A percentile compares a stretch with the other conserved stretches of the same genome.
Conservation (phyloP, 2,113 vertebrate genomes). For the Loxodonta africana region DNA sequence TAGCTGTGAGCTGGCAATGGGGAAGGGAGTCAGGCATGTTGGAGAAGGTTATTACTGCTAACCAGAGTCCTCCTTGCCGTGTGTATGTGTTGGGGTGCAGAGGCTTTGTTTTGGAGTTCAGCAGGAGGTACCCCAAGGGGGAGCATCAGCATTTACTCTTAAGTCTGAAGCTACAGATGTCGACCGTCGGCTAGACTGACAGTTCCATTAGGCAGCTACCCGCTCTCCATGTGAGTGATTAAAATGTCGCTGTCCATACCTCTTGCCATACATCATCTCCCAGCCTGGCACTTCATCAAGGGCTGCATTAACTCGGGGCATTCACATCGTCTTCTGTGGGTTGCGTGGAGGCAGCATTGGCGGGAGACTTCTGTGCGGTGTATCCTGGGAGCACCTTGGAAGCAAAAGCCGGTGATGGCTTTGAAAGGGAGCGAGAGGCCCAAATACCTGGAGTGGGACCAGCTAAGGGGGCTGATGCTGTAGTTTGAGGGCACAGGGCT, state of each 20-base stretch:
- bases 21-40: neutral
- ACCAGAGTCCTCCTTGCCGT: neutral
- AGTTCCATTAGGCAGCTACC: conserved; percentile 71
- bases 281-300: conserved; percentile 6
- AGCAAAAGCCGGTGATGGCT: neutral
- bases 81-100: neutral
- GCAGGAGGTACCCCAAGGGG: fast-evolving
- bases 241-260: conserved; percentile 39
- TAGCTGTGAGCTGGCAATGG: fast-evolving
- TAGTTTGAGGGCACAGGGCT: neutral
- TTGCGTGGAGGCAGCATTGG: neutral
- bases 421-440: fast-evolving
- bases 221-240: conserved; percentile 44
- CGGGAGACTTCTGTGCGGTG: neutral
- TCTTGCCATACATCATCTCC: fast-evolving
- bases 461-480: fast-evolving
- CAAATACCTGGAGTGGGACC: fast-evolving
- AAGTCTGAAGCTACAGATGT: conserved; percentile 22
- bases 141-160: neutral
- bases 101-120: neutral
- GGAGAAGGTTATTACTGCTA: fast-evolving
- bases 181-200: conserved; percentile 44
- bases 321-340: neutral
- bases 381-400: fast-evolving
- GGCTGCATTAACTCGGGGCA: fast-evolving